Evolutionary conservation across 2,888 invertebrate genomes (phyloP).

Genomic region (Phyto melanocephala): DNA sequence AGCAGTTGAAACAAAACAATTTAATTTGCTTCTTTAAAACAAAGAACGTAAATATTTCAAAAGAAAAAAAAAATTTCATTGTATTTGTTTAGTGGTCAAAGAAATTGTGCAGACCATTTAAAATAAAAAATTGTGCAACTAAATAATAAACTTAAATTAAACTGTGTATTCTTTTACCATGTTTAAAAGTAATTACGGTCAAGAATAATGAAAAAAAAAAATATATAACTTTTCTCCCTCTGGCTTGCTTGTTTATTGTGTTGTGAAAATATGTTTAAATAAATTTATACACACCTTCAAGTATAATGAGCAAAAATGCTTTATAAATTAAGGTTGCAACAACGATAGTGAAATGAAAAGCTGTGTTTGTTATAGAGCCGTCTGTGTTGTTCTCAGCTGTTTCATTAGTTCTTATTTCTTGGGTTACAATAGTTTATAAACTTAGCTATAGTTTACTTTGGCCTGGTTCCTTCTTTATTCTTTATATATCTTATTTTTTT

Average conservation of each 20-base stretch:
- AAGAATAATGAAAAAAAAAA: slow-evolving; percentile 12
- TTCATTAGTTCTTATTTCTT: slow-evolving; percentile 9
- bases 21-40: not conserved
- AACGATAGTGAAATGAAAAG: not conserved
- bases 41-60: slow-evolving; percentile 2
- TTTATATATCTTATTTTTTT: not conserved
- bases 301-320: slow-evolving; percentile 37
- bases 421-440: not conserved
- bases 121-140: not conserved
- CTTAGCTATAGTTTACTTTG: not conserved
- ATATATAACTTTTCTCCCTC: not conserved
- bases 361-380: too few relatives aligned
- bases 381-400: not conserved
- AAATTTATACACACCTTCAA: not conserved
- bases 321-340: slow-evolving; percentile 19
- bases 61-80: slow-evolving; percentile 12
- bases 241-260: slow-evolving; percentile 7
- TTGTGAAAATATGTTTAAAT: not conserved
- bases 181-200: slow-evolving; percentile 36
- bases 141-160: slow-evolving; percentile 15
- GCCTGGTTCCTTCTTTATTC: not conserved
- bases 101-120: not conserved
- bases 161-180: slow-evolving; percentile 11
- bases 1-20: not conserved
- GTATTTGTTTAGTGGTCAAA: slow-evolving; percentile 10